Conservation (phyloP, 1,140 invertebrate species). For the Megalopta genalis region DNA sequence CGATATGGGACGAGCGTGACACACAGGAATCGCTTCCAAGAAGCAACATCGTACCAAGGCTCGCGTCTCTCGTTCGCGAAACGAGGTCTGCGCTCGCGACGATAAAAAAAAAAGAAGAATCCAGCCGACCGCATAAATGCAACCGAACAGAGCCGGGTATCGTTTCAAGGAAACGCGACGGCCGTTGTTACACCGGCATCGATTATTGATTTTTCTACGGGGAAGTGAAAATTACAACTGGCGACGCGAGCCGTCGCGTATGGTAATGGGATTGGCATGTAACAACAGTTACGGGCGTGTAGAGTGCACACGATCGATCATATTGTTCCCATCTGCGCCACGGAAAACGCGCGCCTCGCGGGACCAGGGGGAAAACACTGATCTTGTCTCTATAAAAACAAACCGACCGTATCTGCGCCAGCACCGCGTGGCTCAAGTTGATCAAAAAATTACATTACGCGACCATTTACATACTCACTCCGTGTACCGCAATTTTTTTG, state of each 20-base stretch:
- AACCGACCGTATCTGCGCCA: background rate
- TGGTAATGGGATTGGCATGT: slow-evolving; percentile 13
- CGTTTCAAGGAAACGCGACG: slow-evolving; percentile 26
- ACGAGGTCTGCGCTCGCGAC: background rate
- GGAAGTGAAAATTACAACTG: slow-evolving; percentile 39
- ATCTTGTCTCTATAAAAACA: background rate
- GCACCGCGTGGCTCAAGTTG: background rate
- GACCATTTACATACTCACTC: slow-evolving; percentile 9
- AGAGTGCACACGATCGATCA: background rate
- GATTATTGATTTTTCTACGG: slow-evolving; percentile 42
- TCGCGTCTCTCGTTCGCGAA: background rate
- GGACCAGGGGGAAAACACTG: background rate
- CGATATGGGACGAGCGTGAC: too few relatives aligned
- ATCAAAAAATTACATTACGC: slow-evolving; percentile 25
- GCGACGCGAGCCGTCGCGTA: background rate
- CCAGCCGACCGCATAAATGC: slow-evolving; percentile 9
- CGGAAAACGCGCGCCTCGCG: background rate
- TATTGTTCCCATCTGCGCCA: background rate
- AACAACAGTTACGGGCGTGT: background rate
- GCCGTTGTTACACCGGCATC: slow-evolving; percentile 24
- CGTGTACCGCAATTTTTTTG: background rate
- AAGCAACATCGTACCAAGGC: slow-evolving; percentile 39
- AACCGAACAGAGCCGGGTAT: slow-evolving; percentile 23
- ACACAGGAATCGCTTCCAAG: slow-evolving; percentile 49
- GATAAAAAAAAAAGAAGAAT: slow-evolving; percentile 27